Conservation (phyloP, 1,140 invertebrate genomes). For the Bombus picipes region DNA sequence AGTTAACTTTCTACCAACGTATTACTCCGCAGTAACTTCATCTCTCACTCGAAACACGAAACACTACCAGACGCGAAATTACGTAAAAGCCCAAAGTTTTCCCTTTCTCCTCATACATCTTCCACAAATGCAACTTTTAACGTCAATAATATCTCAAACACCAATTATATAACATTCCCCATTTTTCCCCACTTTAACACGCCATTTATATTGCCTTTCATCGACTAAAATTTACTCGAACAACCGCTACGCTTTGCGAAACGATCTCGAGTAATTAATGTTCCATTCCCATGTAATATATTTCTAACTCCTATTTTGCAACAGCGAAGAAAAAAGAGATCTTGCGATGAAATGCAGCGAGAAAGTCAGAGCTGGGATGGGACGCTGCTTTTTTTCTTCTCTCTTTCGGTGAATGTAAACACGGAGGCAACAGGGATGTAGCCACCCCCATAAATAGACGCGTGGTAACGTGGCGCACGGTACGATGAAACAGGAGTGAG, state of each 20-base stretch:
- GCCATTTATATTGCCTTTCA: constrained; percentile 7
- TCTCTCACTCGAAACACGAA: not conserved
- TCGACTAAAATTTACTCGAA: not conserved
- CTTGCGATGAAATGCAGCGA: not conserved
- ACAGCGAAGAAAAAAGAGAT: not conserved
- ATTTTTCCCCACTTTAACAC: not conserved
- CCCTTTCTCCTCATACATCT: not conserved
- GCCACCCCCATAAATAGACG: not conserved
- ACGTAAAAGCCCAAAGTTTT: not conserved
- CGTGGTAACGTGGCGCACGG: not conserved
- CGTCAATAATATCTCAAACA: not conserved
- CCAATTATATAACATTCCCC: not conserved
- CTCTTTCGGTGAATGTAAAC: no score
- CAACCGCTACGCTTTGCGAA: not conserved
- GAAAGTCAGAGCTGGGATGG: not conserved
- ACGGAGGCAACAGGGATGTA: not conserved
- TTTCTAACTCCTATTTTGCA: not conserved
- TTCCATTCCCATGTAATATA: not conserved
- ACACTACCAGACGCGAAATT: not conserved
- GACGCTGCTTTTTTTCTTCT: no score
- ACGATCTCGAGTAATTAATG: constrained; percentile 18
- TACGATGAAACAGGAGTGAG: constrained; percentile 30
- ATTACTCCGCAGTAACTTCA: not conserved
- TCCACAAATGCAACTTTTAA: not conserved
- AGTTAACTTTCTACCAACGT: not conserved